Evolutionary conservation across 1,140 invertebrate species (phyloP), one percentile per base, ranked within the genome.

Genomic region (Sarcophaga peregrina): DNA sequence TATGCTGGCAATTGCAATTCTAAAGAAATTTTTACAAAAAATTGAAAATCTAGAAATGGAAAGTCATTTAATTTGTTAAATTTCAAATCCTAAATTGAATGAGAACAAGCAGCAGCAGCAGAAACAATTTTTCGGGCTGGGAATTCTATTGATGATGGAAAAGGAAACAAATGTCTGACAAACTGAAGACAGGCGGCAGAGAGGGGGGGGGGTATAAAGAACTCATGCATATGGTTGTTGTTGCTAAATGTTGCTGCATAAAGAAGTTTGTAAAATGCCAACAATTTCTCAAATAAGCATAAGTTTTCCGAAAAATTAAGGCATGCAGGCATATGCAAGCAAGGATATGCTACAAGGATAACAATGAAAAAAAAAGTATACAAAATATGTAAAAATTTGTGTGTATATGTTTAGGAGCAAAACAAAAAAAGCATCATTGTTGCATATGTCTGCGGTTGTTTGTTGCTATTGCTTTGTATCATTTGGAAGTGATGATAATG

Each of bases 31-130:
- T n/a, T 68, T 68, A 20, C 62, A 68, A 68, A 37, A 37, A 37
- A 72, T 50, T 50, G 20, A 47, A 75, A 50, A 17, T 25, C 75
- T 52, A 20, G 75, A 78, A 78, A 78, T 78, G 47, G 75, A 87
- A 88, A 88, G 87, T 88, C 87, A 88, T 88, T 88, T 88, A 88
- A 88, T 88, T 88, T 88, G 87, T 88, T 88, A 88, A 87, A 88
- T 86, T 88, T 86, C 85, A 85, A 88, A 86, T 37, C 25, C 25
- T 4, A 37, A 37, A 37, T 37, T 37, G 25, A 37, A 37, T 37
- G 25, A n/a, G n/a, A 37, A 37, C 25, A 37, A 37, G 25, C 25
- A 37, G n/a, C 25, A 37, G n/a, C n/a, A 37, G 4, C 25, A 37
- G 25, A 37, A 37, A 37, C 25, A 37, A 2, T 37, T 37, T 37